A percentile compares a stretch with the other conserved stretches of the same genome.
Evolutionary conservation across 1,140 invertebrate species (phyloP).

Genomic region (Anastatus disparis): DNA sequence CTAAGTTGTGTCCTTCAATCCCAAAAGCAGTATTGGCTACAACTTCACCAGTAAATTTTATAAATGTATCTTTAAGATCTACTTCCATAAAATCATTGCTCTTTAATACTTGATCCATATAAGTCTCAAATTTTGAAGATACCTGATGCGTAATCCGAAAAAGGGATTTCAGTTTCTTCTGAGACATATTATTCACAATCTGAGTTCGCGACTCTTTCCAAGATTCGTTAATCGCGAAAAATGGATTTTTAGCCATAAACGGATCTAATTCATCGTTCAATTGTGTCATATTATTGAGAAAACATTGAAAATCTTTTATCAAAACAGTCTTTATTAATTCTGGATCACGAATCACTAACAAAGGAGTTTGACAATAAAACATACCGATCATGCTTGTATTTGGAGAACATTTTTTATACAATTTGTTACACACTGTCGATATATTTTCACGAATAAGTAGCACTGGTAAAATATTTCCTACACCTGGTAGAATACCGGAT

Average conservation of each 20-base stretch:
- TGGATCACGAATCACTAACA: slow-evolving; percentile 55
- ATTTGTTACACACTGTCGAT: not conserved
- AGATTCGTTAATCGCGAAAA: slow-evolving; percentile 46
- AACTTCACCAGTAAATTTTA: slow-evolving; percentile 36
- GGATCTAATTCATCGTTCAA: slow-evolving; percentile 44
- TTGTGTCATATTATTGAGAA: slow-evolving; percentile 31
- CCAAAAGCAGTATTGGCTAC: slow-evolving; percentile 42
- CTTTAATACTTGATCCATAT: not conserved
- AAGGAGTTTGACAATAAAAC: slow-evolving; percentile 50
- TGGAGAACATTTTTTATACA: not conserved
- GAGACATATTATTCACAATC: slow-evolving; percentile 41
- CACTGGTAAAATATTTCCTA: not conserved
- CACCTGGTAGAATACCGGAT: not conserved
- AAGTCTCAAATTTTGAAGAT: not conserved
- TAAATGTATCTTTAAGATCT: not conserved
- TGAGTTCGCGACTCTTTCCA: slow-evolving; percentile 43
- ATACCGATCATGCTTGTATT: slow-evolving; percentile 53
- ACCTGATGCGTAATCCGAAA: slow-evolving; percentile 21
- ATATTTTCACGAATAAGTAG: not conserved
- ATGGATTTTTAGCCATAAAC: slow-evolving; percentile 48
- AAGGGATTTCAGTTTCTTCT: slow-evolving; percentile 45
- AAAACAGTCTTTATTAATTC: slow-evolving; percentile 56
- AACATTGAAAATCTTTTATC: slow-evolving; percentile 54
- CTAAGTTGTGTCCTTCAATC: slow-evolving; percentile 45
- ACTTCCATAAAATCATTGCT: not conserved